These are phyloP conservation scores for Epinephelus cyanopodus DNA, from an alignment of 2,113 vertebrate species.

Conservation along the genomic window DNA sequence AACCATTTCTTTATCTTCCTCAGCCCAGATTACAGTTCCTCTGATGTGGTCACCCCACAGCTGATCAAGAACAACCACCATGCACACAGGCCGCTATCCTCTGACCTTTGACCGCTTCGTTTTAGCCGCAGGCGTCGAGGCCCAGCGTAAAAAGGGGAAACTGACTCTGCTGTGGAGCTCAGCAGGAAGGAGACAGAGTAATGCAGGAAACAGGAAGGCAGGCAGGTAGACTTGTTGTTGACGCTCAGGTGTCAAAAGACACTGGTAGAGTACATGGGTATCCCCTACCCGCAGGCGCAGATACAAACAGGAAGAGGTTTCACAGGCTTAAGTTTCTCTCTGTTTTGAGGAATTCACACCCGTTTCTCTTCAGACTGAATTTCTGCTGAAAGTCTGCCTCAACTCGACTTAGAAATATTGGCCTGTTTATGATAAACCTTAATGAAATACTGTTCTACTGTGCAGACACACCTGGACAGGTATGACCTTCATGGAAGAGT, in stretches of 20 bases:
- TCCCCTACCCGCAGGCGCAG: constrained; percentile 15
- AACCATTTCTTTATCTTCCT: too few relatives aligned
- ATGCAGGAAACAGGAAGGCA: constrained; percentile 39
- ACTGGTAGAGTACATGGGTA: constrained; percentile 11
- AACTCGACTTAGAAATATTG: too few relatives aligned
- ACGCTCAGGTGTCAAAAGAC: constrained; percentile 8
- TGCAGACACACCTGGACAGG: too few relatives aligned
- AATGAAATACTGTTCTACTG: too few relatives aligned
- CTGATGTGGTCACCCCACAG: too few relatives aligned
- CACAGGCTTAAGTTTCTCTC: background rate
- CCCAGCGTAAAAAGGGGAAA: background rate
- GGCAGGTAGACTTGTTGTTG: constrained; percentile 19
- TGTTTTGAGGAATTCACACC: constrained; percentile 40
- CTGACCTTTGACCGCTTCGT: background rate
- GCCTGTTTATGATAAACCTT: background rate
- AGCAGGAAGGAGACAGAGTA: background rate
- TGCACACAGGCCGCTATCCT: too few relatives aligned
- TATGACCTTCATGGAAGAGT: too few relatives aligned
- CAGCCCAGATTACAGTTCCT: too few relatives aligned
- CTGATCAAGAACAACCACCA: too few relatives aligned
- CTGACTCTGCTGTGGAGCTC: background rate
- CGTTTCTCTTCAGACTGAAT: background rate
- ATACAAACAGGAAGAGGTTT: constrained; percentile 49
- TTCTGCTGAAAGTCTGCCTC: background rate
- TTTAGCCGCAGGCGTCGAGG: background rate